Percentiles rank a stretch among this genome's conserved stretches.
Evolutionary conservation across 2,797 vertebrate species (phyloP).

Genomic region (Alauda arvensis): DNA sequence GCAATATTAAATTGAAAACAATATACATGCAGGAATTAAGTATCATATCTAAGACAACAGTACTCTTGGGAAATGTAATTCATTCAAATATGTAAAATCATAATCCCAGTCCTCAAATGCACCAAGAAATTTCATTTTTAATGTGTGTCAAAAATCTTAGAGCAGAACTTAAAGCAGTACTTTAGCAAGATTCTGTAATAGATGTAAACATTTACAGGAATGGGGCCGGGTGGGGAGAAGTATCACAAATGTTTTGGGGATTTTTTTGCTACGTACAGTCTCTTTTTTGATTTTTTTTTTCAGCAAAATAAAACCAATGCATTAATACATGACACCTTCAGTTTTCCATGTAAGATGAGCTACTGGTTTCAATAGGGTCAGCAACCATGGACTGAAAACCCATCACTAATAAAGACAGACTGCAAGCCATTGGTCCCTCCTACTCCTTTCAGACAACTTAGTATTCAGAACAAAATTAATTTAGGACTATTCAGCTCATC

Average conservation of each 20-base stretch:
- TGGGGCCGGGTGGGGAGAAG: background rate
- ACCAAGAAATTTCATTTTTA: background rate
- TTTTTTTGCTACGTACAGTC: background rate
- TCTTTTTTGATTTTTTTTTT: background rate
- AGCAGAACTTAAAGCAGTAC: background rate
- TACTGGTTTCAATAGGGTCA: slow-evolving; percentile 23
- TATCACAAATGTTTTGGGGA: background rate
- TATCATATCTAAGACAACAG: background rate
- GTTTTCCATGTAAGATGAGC: background rate
- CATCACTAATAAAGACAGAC: slow-evolving; percentile 47
- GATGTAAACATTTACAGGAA: background rate
- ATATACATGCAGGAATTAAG: background rate
- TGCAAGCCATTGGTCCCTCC: slow-evolving; percentile 47
- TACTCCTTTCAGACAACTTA: slow-evolving; percentile 61
- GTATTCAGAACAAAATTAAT: slow-evolving; percentile 70
- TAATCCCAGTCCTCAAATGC: background rate
- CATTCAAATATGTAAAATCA: background rate
- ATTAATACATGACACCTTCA: background rate
- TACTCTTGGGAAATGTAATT: background rate
- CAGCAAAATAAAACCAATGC: background rate
- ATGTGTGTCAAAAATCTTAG: background rate
- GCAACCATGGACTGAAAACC: slow-evolving; percentile 42
- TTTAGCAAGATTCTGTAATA: background rate
- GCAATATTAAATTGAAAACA: background rate
- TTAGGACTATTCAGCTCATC: slow-evolving; percentile 69